A percentile compares a stretch with the other conserved stretches of the same genome.
Conservation (phyloP, 2,113 vertebrate species). For the Brachirus orientalis region DNA sequence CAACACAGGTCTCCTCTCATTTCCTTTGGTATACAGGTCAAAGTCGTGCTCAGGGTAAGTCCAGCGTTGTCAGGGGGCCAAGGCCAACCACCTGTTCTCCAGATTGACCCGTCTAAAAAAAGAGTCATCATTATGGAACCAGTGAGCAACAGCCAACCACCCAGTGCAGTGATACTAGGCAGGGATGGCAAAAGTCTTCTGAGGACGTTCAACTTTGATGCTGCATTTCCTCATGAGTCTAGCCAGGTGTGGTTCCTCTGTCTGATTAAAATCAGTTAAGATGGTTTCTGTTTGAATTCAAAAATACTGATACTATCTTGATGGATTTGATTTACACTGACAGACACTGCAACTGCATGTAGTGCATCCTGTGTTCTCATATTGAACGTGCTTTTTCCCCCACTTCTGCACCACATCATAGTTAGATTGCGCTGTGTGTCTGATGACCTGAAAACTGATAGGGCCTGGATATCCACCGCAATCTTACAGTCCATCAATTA, state of each 20-base stretch:
- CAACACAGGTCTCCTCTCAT: neutral
- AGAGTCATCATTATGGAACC: conserved; percentile 77
- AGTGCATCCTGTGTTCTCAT: neutral
- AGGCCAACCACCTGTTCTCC: conserved; percentile 66
- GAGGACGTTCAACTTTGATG: conserved; percentile 71
- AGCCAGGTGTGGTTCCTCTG: conserved; percentile 67
- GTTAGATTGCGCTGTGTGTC: conserved; percentile 15
- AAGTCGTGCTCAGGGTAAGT: conserved; percentile 76
- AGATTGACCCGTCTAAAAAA: conserved; percentile 71
- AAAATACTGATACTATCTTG: neutral
- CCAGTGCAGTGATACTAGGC: conserved; percentile 39
- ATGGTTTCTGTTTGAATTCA: neutral
- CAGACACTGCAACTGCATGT: no score
- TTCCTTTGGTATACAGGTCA: conserved; percentile 64
- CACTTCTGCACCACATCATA: neutral
- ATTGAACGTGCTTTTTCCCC: neutral
- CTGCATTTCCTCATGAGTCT: conserved; percentile 64
- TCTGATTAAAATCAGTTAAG: neutral
- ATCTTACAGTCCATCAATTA: conserved; percentile 43
- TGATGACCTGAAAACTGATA: conserved; percentile 63
- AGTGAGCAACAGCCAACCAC: conserved; percentile 38
- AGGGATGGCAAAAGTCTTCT: conserved; percentile 44
- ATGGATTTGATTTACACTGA: neutral
- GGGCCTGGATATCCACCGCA: conserved; percentile 24
- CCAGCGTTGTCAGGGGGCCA: conserved; percentile 52